These are phyloP conservation scores for Pseudotriccus pelzelni DNA, from an alignment of 2,797 vertebrate genomes.

Conservation along the genomic window DNA sequence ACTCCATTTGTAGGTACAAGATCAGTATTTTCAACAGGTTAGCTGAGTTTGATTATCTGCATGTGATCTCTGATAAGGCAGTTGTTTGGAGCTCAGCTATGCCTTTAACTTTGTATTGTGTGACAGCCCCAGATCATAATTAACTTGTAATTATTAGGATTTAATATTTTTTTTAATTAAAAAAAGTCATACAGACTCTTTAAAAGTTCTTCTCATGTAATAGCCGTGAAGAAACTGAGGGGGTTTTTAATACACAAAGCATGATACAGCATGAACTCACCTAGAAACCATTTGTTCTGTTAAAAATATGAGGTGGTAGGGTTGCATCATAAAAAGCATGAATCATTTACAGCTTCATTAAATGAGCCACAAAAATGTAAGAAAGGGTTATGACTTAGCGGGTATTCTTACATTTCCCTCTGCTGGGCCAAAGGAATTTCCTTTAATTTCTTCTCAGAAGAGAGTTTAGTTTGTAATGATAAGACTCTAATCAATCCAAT, in stretches of 20 bases:
- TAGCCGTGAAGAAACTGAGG: not conserved
- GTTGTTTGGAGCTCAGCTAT: not conserved
- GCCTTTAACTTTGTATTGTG: not conserved
- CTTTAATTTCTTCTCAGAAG: not conserved
- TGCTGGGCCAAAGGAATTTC: not conserved
- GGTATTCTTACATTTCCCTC: not conserved
- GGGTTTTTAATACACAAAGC: not conserved
- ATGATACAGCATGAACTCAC: not conserved
- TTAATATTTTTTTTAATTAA: not conserved
- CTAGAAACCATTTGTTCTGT: not conserved
- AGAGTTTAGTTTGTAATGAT: not conserved
- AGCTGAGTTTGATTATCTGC: not conserved
- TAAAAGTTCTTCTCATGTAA: not conserved
- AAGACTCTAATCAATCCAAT: not conserved
- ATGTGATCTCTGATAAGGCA: not conserved
- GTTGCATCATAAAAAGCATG: not conserved
- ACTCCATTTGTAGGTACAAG: not conserved
- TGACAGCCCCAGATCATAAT: not conserved
- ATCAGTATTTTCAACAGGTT: not conserved
- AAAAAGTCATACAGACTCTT: not conserved
- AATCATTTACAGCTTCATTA: not conserved
- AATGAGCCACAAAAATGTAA: not conserved
- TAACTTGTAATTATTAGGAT: not conserved
- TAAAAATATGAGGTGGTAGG: not conserved
- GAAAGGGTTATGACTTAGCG: not conserved